Evolutionary conservation across 2,797 vertebrate genomes (phyloP).

Genomic region (Tenualosa thibaudeaui): DNA sequence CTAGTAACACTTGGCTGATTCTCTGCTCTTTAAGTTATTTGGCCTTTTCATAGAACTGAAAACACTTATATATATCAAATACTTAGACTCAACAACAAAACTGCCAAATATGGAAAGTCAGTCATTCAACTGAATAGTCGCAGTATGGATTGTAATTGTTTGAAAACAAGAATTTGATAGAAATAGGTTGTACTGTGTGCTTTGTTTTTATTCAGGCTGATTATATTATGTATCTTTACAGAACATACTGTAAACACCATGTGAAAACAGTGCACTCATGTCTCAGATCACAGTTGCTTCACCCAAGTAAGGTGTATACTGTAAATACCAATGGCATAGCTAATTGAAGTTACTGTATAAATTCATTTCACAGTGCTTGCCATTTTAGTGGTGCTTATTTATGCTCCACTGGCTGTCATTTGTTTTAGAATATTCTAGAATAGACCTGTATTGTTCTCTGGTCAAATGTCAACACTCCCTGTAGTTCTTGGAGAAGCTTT

Average conservation of each 20-base stretch:
- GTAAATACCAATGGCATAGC: neutral
- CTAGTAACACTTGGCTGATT: neutral
- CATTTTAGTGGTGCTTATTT: neutral
- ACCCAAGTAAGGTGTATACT: neutral
- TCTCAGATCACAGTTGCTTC: neutral
- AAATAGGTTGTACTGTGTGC: neutral
- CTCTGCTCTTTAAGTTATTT: neutral
- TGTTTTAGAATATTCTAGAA: neutral
- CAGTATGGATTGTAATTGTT: constrained; percentile 21
- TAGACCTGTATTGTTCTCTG: neutral
- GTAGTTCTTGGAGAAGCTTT: constrained; percentile 6
- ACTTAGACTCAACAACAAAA: constrained; percentile 28
- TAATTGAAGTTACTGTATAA: too few species aligned
- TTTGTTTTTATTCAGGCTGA: neutral
- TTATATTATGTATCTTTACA: neutral
- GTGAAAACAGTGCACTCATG: neutral
- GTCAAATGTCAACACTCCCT: neutral
- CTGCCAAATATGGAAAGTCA: constrained; percentile 30
- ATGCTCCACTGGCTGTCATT: neutral
- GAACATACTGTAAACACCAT: neutral
- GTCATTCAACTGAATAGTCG: constrained; percentile 7
- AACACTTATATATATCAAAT: constrained; percentile 31
- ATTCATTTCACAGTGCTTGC: neutral
- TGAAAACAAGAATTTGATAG: neutral
- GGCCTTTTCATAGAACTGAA: neutral